Evolutionary conservation across 1,140 invertebrate species (phyloP).

Genomic region (Temnothorax curvispinosus): DNA sequence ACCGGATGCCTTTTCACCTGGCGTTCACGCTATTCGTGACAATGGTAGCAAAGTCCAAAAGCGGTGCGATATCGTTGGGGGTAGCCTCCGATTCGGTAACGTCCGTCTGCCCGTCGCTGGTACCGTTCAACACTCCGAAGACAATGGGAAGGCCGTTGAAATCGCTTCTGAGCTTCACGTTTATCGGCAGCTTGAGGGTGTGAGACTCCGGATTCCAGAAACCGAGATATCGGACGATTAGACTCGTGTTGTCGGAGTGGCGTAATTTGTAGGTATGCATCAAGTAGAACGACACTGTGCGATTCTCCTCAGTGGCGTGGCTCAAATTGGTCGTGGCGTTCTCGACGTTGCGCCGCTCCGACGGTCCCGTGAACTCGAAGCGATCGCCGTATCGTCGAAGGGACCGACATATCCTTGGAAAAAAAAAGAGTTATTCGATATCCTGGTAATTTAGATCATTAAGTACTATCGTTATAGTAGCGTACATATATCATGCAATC

Average conservation of each 20-base stretch:
- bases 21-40: conserved; percentile 81
- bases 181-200: conserved; percentile 69
- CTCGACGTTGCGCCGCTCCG: conserved; percentile 27
- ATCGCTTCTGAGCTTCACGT: conserved; percentile 79
- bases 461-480: neutral
- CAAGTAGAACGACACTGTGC: conserved; percentile 74
- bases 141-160: conserved; percentile 80
- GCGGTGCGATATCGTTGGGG: conserved; percentile 74
- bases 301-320: conserved; percentile 61
- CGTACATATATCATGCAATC: neutral
- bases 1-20: conserved; percentile 72
- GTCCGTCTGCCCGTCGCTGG: conserved; percentile 75
- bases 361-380: conserved; percentile 31
- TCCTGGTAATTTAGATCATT: neutral
- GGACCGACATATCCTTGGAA: conserved; percentile 47
- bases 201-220: conserved; percentile 79
- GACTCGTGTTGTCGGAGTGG: conserved; percentile 78
- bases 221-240: conserved; percentile 79
- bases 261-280: conserved; percentile 82
- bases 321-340: conserved; percentile 65
- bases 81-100: conserved; percentile 75
- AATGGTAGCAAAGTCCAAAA: conserved; percentile 81
- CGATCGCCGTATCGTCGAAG: conserved; percentile 35
- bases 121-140: conserved; percentile 83
- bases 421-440: neutral